Conservation (phyloP, 2,888 invertebrate genomes). For the Rhingia campestris region DNA sequence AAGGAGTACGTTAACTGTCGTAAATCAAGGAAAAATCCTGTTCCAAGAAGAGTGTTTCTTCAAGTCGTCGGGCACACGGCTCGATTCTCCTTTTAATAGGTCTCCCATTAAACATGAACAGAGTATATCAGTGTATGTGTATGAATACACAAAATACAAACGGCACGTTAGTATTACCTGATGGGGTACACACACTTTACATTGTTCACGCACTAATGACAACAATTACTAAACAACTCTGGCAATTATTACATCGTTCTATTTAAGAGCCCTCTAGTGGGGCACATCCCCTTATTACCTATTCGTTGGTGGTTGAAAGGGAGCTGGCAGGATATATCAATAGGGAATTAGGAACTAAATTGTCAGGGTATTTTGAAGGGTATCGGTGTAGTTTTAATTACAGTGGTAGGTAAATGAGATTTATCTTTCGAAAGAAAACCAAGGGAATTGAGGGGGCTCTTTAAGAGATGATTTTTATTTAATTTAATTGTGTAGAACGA, state of each 20-base stretch:
- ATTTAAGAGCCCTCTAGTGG: slow-evolving; percentile 44
- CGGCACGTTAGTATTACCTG: slow-evolving; percentile 34
- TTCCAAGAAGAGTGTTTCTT: slow-evolving; percentile 10
- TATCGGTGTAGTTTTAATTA: background rate
- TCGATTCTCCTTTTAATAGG: slow-evolving; percentile 22
- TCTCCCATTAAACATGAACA: slow-evolving; percentile 10
- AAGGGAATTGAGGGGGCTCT: too few species aligned
- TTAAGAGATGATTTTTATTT: too few species aligned
- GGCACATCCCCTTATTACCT: slow-evolving; percentile 13
- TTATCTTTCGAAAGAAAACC: too few species aligned
- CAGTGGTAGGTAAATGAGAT: too few species aligned
- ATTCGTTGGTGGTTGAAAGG: background rate
- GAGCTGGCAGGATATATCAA: slow-evolving; percentile 3
- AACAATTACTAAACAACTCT: slow-evolving; percentile 56
- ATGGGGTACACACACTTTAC: slow-evolving; percentile 24
- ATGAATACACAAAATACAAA: slow-evolving; percentile 4
- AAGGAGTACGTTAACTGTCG: slow-evolving; percentile 60
- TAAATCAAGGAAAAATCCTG: slow-evolving; percentile 52
- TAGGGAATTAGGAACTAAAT: background rate
- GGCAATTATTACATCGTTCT: slow-evolving; percentile 65
- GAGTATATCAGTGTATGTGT: background rate
- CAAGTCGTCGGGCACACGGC: slow-evolving; percentile 18
- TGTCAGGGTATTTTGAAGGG: background rate
- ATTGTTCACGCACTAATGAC: slow-evolving; percentile 60
- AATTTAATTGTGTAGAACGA: too few species aligned